These are phyloP conservation scores for Pipra filicauda DNA, from an alignment of 2,113 vertebrate species.

Conservation along the genomic window DNA sequence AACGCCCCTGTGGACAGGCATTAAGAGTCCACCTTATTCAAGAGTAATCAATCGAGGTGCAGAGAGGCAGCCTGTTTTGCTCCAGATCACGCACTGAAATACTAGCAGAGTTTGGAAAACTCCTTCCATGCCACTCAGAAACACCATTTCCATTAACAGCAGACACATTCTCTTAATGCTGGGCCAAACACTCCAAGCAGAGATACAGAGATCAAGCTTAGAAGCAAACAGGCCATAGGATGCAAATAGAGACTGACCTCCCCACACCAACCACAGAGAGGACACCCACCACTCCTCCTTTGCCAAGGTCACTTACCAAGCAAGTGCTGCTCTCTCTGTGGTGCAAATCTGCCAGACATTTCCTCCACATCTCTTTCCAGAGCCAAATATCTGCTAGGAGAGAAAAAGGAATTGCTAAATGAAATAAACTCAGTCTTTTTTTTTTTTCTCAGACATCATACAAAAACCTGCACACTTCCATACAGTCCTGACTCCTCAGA, in stretches of 20 bases:
- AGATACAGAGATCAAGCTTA: background rate
- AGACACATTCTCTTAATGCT: background rate
- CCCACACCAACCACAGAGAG: background rate
- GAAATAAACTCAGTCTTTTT: background rate
- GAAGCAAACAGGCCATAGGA: background rate
- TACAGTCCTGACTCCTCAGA: background rate
- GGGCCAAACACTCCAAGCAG: background rate
- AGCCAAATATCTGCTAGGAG: background rate
- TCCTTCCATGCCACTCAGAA: background rate
- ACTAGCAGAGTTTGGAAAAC: slow-evolving; percentile 7
- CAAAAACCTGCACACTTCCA: background rate
- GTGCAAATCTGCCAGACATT: background rate
- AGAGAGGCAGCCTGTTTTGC: background rate
- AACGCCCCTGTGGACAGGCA: slow-evolving; percentile 28
- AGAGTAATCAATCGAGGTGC: background rate
- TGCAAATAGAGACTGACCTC: background rate
- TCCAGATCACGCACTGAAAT: slow-evolving; percentile 37
- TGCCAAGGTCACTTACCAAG: background rate
- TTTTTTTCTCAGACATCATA: background rate
- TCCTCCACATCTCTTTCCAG: background rate
- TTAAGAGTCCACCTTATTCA: slow-evolving; percentile 23
- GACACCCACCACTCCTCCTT: background rate
- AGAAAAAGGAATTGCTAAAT: background rate
- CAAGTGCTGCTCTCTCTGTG: background rate
- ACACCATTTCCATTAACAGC: background rate